Base-by-base conservation (phyloP, 2,888 invertebrate species). In the Dioctria rufipes region DNA sequence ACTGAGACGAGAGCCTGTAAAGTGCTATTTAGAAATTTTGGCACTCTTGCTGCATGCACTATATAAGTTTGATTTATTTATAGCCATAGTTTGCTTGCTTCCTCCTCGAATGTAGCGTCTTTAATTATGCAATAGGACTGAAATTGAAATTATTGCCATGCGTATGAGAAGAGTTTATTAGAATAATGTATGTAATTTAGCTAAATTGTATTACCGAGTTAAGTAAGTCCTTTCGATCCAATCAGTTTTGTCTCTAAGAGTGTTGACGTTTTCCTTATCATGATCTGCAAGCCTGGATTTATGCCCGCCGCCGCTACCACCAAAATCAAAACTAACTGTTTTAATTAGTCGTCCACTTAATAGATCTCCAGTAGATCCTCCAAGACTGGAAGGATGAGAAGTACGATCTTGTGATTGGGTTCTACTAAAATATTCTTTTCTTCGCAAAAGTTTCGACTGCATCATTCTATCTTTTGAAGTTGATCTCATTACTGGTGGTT, bases 321-420 rank as follows among this genome's bases (percentile, higher is more conserved):
- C 88, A 84, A 89, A 89, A 85, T 88, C 88, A 82, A 89, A 89
- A 86, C 89, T 89, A 84, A 89, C 89, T 69, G 89, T 89, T 86
- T 89, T 89, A 80, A 86, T 86, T 85, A 89, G 88, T 77, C 87
- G 87, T 43, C 85, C 82, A 71, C 85, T 85, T 80, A 84, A 85
- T 11, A 89, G 84, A 82, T 89, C 87, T 77, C 86, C 86, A 80
- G 85, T 85, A 13, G 87, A 88, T 11, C 86, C 86, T 49, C 80
- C 77, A 13, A 73, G 58, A 54, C 85, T 84, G 40, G 87, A 79
- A n/a, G 84, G 84, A 37, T 85, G 81, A 0, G 65, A 51, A 58
- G 85, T 84, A 54, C 88, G 87, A 84, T 89, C 88, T 61, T 88
- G 87, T 1, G 89, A 89, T 83, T 87, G 88, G 3, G 89, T 88